Base-by-base conservation (phyloP, 1,140 invertebrate species). In the Drosophila ananassae region DNA sequence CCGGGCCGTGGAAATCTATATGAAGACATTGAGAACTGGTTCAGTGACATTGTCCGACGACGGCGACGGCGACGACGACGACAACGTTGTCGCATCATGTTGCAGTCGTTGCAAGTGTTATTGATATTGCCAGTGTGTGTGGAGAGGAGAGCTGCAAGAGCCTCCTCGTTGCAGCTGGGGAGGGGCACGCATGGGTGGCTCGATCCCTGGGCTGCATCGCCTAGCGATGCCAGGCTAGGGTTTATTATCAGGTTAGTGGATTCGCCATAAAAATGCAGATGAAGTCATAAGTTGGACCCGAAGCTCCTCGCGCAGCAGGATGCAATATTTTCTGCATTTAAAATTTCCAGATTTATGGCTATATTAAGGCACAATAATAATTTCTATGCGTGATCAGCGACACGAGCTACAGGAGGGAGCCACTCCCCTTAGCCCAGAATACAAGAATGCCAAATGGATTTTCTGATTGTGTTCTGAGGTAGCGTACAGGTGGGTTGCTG, bases 21-120 rank as follows among this genome's bases (percentile, higher is more conserved):
- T 89, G 75, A 89, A 89, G 83, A 89, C 83, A 89, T 89, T 89
- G 83, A 89, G 83, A 89, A 89, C 83, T 89, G 83, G 83, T 89
- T 89, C 83, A 89, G 83, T 89, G 83, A 89, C 83, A 89, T 89
- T 89, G 83, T 77, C 83, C 64, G 47, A 51, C 52, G 53, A 54
- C 51, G 34, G 56, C 56, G 63, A 54, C 68, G 47, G 37, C 52
- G 53, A 48, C 46, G 67, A 48, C 48, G 39, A 52, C 55, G 58
- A 53, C 62, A 57, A 52, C 55, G 73, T 76, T 79, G 82, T 89
- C 82, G 82, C 82, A 87, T 87, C 82, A 87, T 87, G 83, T 87
- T 87, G 83, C 82, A 85, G 51, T 72, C 74, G 51, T 82, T 82
- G 83, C 83, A 89, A 89, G 83, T 87, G 83, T 87, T 87, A 89